These are phyloP conservation scores for Hetaerina titia DNA, from an alignment of 2,888 invertebrate genomes.

Conservation along the genomic window DNA sequence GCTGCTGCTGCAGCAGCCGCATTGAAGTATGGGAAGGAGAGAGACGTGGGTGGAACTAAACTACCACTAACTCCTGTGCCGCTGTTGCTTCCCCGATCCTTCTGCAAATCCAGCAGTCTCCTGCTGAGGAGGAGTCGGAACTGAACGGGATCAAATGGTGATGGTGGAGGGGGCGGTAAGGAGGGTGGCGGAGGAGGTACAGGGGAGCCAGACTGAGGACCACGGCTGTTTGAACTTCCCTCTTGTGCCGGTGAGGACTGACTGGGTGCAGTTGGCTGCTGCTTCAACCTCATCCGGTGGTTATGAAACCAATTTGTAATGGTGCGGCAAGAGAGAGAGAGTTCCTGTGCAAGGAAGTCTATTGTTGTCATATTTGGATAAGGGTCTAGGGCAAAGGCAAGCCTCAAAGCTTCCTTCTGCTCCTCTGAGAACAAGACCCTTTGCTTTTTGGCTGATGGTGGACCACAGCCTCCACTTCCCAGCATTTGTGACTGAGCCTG, in stretches of 20 bases:
- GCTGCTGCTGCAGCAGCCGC: slow-evolving; percentile 88
- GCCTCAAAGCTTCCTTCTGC: slow-evolving; percentile 96
- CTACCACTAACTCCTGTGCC: slow-evolving; percentile 75
- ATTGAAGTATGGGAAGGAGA: slow-evolving; percentile 88
- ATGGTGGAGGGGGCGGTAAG: slow-evolving; percentile 78
- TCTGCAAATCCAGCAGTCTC: slow-evolving; percentile 91
- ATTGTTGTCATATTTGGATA: slow-evolving; percentile 98
- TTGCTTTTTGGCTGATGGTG: slow-evolving; percentile 94
- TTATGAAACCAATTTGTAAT: slow-evolving; percentile 99
- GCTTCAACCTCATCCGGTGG: slow-evolving; percentile 98
- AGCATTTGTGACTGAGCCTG: slow-evolving; percentile 70
- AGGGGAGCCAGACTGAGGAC: slow-evolving; percentile 36
- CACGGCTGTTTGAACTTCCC: slow-evolving; percentile 24
- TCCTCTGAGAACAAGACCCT: slow-evolving; percentile 98
- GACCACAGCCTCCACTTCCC: slow-evolving; percentile 77
- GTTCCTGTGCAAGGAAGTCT: slow-evolving; percentile 94
- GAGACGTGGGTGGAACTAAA: slow-evolving; percentile 82
- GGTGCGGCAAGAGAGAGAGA: slow-evolving; percentile 94
- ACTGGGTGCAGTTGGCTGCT: slow-evolving; percentile 78
- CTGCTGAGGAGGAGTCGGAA: slow-evolving; percentile 93
- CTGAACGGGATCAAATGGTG: slow-evolving; percentile 92
- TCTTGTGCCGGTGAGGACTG: slow-evolving; percentile 75
- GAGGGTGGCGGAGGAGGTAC: slow-evolving; percentile 79
- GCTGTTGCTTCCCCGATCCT: slow-evolving; percentile 87
- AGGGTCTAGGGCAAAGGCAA: slow-evolving; percentile 97